A percentile compares a stretch with the other conserved stretches of the same genome.
Conservation (phyloP, 2,888 invertebrate genomes). For the Cotesia congregata region DNA sequence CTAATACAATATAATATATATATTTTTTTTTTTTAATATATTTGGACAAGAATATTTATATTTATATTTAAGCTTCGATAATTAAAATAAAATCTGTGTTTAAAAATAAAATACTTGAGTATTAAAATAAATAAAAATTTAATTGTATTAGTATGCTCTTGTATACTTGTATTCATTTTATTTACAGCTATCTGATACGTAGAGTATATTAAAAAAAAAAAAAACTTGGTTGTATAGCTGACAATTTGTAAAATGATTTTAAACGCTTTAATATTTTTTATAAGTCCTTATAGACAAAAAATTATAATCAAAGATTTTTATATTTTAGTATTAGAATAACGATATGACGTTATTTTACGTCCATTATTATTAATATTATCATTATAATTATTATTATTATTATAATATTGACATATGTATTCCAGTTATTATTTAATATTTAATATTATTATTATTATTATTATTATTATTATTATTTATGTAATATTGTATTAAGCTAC, state of each 20-base stretch:
- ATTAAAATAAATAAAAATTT: background rate
- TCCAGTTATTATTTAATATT: slow-evolving; percentile 28
- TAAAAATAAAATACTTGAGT: background rate
- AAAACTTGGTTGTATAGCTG: too few relatives aligned
- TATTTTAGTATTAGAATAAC: slow-evolving; percentile 39
- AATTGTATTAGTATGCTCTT: background rate
- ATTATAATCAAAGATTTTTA: slow-evolving; percentile 4
- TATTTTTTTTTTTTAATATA: background rate
- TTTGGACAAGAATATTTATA: background rate
- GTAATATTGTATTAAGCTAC: background rate
- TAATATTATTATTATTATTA: slow-evolving; percentile 4
- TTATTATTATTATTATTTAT: background rate
- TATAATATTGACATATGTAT: slow-evolving; percentile 52
- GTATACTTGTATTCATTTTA: background rate
- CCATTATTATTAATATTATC: slow-evolving; percentile 45
- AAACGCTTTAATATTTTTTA: too few relatives aligned
- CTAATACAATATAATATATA: slow-evolving; percentile 21
- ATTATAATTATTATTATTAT: slow-evolving; percentile 27
- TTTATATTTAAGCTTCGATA: background rate
- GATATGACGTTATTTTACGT: slow-evolving; percentile 41
- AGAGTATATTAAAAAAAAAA: too few relatives aligned
- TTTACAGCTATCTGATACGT: background rate
- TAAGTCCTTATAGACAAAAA: background rate
- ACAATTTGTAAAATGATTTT: too few relatives aligned
- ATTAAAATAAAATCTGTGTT: background rate